Percentiles rank a stretch among this genome's conserved stretches.
phyloP scores from a whole-genome alignment of 2,797 vertebrate species.

The Melanotaenia boesemani region DNA sequence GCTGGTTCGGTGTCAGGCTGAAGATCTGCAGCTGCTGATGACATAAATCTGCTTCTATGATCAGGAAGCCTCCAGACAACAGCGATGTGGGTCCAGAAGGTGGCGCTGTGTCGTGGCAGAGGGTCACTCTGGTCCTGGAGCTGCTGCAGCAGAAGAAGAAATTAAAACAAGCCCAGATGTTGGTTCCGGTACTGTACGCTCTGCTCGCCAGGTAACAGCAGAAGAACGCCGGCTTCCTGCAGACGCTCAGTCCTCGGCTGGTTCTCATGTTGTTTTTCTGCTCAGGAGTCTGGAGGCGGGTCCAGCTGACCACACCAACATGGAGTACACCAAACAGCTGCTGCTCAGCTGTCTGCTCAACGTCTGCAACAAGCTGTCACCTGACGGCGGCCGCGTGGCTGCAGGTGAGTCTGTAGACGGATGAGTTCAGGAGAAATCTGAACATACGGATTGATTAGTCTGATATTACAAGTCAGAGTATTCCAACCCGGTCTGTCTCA shows the following conservation, averaged over 20 bases:
- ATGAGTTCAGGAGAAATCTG: too few species aligned
- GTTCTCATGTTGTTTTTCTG: background rate
- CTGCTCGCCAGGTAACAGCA: slow-evolving; percentile 88
- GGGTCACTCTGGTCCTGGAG: slow-evolving; percentile 92
- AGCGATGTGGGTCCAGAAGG: slow-evolving; percentile 62
- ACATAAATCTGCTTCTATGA: background rate
- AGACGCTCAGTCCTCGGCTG: too few species aligned
- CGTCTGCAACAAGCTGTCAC: slow-evolving; percentile 88
- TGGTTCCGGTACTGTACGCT: slow-evolving; percentile 91
- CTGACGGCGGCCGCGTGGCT: slow-evolving; percentile 78
- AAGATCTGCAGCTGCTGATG: background rate
- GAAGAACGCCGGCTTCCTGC: too few species aligned
- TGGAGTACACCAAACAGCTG: slow-evolving; percentile 95
- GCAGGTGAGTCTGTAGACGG: slow-evolving; percentile 79
- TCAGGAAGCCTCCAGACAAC: slow-evolving; percentile 83
- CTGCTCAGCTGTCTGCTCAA: slow-evolving; percentile 92
- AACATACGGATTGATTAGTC: too few species aligned
- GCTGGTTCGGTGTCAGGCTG: too few species aligned
- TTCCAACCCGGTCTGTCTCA: too few species aligned
- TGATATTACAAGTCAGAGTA: too few species aligned
- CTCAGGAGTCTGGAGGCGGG: slow-evolving; percentile 86
- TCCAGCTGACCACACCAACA: slow-evolving; percentile 78
- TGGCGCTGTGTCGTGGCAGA: slow-evolving; percentile 85
- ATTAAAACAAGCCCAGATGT: slow-evolving; percentile 83
- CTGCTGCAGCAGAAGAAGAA: slow-evolving; percentile 98